Conservation (phyloP, 1,140 invertebrate species). For the Drosophila pallidifrons region DNA sequence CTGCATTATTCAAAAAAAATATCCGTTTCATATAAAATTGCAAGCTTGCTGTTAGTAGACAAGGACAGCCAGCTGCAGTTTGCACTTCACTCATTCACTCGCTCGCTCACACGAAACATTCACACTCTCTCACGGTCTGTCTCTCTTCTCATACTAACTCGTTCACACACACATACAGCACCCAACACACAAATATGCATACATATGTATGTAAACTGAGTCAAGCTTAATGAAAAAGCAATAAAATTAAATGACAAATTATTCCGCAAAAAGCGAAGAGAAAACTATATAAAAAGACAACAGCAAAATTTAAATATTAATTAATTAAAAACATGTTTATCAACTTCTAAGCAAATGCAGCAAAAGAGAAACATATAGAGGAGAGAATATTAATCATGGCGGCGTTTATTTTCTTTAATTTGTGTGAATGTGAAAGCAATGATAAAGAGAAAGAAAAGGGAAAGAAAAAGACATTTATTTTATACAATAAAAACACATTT, state of each 20-base stretch:
- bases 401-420: slow-evolving; percentile 8
- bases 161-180: slow-evolving; percentile 1
- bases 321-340: slow-evolving; percentile 1
- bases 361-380: slow-evolving; percentile 3
- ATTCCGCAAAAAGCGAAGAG: neutral
- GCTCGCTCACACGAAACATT: slow-evolving; percentile 2
- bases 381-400: neutral
- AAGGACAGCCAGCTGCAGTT: slow-evolving; percentile 8
- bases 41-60: neutral
- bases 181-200: slow-evolving; percentile 13
- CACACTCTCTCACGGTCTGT: slow-evolving; percentile 15
- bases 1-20: slow-evolving; percentile 10
- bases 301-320: slow-evolving; percentile 8
- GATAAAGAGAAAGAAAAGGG: slow-evolving; percentile 1
- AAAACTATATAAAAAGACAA: slow-evolving; percentile 2
- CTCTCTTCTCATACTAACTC: slow-evolving; percentile 15
- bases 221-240: slow-evolving; percentile 2
- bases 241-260: slow-evolving; percentile 7
- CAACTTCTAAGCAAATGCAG: slow-evolving; percentile 1
- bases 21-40: neutral
- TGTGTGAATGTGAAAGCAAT: slow-evolving; percentile 11
- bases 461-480: slow-evolving; percentile 78
- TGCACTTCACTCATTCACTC: neutral
- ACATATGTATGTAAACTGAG: neutral
- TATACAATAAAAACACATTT: slow-evolving; percentile 42